Base-by-base conservation (phyloP, 2,113 vertebrate genomes). In the Psephotus haematonotus region DNA sequence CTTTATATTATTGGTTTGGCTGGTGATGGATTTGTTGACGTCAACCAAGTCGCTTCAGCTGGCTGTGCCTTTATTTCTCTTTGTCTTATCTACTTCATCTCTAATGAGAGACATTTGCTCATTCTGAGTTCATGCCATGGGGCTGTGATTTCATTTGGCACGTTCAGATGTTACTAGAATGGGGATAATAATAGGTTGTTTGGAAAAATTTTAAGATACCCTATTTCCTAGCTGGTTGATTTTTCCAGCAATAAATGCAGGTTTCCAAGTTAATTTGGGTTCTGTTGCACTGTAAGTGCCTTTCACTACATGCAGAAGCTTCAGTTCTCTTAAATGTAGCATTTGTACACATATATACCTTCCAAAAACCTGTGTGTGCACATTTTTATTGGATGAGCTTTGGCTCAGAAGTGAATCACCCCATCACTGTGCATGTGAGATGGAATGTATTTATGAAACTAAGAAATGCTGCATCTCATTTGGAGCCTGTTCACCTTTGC, bases 141-240 rank as follows among this genome's bases (percentile, higher is more conserved):
- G 60, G 80, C 92, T 88, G 2, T 90, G 88, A 94, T 95, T 96
- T 96, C 93, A 92, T 93, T 90, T 96, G 95, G 96, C 91, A 62
- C 20, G 5, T 84, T 64, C n/a, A 82, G 47, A 88, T 81, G 28
- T 95, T 93, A 63, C 57, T 69, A 68, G 85, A 96, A 86, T 39
- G 90, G 82, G 80, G 60, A 95, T 86, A 93, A 94, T 94, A 94
- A 92, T 68, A 93, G 69, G 65, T 75, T 94, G 69, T 50, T 94
- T 49, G 77, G 93, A 87, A 92, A 87, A 59, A 49, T 60, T 75
- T 93, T 71, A 77, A 93, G 82, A 92, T 82, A 64, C n/a, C 27
- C 31, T 37, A 0, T 92, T 84, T 90, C 69, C 94, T 90, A 86
- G 55, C 5, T 39, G 50, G 46, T 85, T 86, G 90, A 60, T 92